phyloP scores from a whole-genome alignment of 2,113 vertebrate species.

The Asarcornis scutulata region DNA sequence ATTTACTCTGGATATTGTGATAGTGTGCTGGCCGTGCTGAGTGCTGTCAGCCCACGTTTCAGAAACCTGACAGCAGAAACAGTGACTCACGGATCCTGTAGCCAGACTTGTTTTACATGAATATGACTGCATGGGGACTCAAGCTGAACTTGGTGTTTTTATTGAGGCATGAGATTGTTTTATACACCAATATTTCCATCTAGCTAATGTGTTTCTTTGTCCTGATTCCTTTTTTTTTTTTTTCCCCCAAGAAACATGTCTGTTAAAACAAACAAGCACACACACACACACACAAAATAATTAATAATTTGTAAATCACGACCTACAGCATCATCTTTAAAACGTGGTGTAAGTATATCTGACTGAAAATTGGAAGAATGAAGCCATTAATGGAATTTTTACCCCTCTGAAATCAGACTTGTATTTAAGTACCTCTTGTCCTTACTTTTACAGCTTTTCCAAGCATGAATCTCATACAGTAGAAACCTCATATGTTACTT shows the following conservation, averaged over 20 bases:
- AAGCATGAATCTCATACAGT: not conserved
- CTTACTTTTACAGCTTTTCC: not conserved
- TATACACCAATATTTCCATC: not conserved
- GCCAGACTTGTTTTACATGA: not conserved
- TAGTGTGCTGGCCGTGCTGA: not conserved
- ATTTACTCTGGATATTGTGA: slow-evolving; percentile 28
- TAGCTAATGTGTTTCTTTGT: not conserved
- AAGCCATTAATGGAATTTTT: not conserved
- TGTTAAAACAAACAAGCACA: not conserved
- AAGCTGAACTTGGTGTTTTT: not conserved
- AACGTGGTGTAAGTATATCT: not conserved
- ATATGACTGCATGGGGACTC: not conserved
- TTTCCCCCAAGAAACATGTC: not conserved
- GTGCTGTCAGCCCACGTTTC: slow-evolving; percentile 32
- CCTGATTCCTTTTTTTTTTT: not conserved
- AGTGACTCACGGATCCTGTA: slow-evolving; percentile 40
- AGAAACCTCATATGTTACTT: not conserved
- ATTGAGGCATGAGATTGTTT: not conserved
- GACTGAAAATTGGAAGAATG: not conserved
- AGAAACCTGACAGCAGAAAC: slow-evolving; percentile 52
- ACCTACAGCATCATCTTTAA: not conserved
- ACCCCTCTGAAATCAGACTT: not conserved
- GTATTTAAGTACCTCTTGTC: not conserved
- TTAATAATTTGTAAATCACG: not conserved
- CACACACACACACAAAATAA: not conserved